Percentiles rank a stretch among this genome's conserved stretches.
Conservation (phyloP, 2,113 vertebrate species). For the Apodemus speciosus region DNA sequence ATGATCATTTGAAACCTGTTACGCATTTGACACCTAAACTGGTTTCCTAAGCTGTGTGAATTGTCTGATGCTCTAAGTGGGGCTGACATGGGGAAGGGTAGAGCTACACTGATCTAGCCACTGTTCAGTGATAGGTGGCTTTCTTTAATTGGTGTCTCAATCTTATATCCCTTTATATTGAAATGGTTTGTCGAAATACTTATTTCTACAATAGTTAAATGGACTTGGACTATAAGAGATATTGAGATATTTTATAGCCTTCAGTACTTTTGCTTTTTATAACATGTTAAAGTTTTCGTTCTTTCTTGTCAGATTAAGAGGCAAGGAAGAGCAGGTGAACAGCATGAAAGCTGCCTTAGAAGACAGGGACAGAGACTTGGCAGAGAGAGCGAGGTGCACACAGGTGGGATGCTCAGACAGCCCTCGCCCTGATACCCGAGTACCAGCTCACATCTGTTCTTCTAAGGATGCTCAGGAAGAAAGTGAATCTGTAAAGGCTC, state of each 20-base stretch:
- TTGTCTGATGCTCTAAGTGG: background rate
- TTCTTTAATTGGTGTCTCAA: background rate
- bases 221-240: background rate
- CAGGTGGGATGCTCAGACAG: conserved; percentile 81
- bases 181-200: conserved; percentile 15
- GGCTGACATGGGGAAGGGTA: background rate
- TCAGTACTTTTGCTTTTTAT: conserved; percentile 30
- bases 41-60: background rate
- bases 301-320: conserved; percentile 83
- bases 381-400: conserved; percentile 79
- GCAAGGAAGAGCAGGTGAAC: conserved; percentile 87
- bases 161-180: conserved; percentile 31
- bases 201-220: background rate
- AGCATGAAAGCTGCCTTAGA: conserved; percentile 84
- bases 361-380: conserved; percentile 85
- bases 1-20: background rate
- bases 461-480: conserved; percentile 85
- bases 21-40: background rate
- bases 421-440: background rate
- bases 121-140: background rate
- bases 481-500: conserved; percentile 83
- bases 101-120: background rate
- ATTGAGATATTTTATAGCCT: background rate
- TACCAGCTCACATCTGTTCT: background rate
- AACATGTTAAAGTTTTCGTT: conserved; percentile 38